Conservation (phyloP, 1,140 invertebrate species). For the Copidosoma floridanum region DNA sequence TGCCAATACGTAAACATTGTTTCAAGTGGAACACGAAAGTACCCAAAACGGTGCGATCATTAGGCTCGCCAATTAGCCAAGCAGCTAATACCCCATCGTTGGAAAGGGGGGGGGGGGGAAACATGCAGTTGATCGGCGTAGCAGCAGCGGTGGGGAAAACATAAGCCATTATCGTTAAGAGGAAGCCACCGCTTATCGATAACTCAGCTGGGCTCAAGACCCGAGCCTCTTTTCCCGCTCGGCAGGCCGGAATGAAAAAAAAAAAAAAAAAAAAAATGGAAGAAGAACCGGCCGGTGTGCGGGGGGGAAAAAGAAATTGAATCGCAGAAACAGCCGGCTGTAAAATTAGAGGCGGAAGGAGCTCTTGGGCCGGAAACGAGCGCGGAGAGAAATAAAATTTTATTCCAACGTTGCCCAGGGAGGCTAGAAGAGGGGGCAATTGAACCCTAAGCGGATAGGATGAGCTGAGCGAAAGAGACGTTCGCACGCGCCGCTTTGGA, state of each 20-base stretch:
- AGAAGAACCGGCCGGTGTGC: too few relatives aligned
- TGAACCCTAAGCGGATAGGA: not conserved
- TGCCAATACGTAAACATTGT: too few relatives aligned
- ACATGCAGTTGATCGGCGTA: too few relatives aligned
- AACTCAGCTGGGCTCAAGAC: conserved; percentile 4
- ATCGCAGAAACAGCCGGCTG: conserved; percentile 14
- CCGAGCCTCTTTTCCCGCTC: not conserved
- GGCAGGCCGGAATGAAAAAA: not conserved
- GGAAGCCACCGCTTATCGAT: not conserved
- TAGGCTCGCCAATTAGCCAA: not conserved
- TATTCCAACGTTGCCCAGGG: not conserved
- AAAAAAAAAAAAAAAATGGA: conserved; percentile 3
- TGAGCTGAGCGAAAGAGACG: too few relatives aligned
- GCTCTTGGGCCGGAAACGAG: too few relatives aligned
- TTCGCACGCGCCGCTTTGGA: conserved; percentile 8
- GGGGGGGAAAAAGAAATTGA: conserved; percentile 31
- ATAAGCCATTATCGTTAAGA: not conserved
- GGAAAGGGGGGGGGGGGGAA: not conserved
- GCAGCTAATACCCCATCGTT: not conserved
- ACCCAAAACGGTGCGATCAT: not conserved
- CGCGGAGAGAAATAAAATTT: conserved; percentile 21
- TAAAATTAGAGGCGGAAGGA: conserved; percentile 27
- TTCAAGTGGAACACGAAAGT: too few relatives aligned
- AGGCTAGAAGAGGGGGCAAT: not conserved
- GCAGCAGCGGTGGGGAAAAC: too few relatives aligned